phyloP scores from a whole-genome alignment of 1,140 invertebrate species.

The Drosophila nebulosa region DNA sequence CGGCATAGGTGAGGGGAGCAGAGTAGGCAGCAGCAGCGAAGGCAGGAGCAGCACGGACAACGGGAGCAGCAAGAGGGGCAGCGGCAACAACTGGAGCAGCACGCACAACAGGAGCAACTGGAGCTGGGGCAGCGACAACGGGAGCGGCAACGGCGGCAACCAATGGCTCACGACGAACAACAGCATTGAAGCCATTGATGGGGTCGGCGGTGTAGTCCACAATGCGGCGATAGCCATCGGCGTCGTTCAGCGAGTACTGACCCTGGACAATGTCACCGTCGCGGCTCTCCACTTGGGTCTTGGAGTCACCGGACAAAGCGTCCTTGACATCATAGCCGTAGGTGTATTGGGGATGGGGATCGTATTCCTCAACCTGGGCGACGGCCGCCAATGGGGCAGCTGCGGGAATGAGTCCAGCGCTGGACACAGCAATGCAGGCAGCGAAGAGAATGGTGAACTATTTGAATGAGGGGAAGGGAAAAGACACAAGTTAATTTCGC shows the following conservation, averaged over 20 bases:
- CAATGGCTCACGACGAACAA: conserved; percentile 78
- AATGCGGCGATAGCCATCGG: conserved; percentile 80
- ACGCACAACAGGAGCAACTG: conserved; percentile 45
- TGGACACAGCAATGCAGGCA: conserved; percentile 73
- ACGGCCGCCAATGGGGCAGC: conserved; percentile 77
- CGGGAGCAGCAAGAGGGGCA: conserved; percentile 43
- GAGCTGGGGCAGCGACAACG: conserved; percentile 61
- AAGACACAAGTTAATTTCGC: conserved; percentile 3
- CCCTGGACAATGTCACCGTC: conserved; percentile 81
- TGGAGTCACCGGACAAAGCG: conserved; percentile 81
- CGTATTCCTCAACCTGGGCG: conserved; percentile 82
- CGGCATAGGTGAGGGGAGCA: conserved; percentile 54
- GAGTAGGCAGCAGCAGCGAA: conserved; percentile 50
- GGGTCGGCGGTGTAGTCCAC: conserved; percentile 80
- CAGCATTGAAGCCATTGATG: conserved; percentile 81
- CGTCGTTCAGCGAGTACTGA: conserved; percentile 78
- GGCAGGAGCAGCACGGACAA: conserved; percentile 49
- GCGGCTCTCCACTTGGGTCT: conserved; percentile 79
- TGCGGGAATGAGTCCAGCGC: conserved; percentile 72
- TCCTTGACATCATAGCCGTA: conserved; percentile 87
- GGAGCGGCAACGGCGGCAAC: conserved; percentile 72
- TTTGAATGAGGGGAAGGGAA: conserved; percentile 19
- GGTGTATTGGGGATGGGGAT: conserved; percentile 86
- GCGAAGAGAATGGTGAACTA: conserved; percentile 76
- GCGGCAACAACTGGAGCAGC: conserved; percentile 58